phyloP scores from a whole-genome alignment of 1,140 invertebrate species.

The Aphelenchoides fujianensis region DNA sequence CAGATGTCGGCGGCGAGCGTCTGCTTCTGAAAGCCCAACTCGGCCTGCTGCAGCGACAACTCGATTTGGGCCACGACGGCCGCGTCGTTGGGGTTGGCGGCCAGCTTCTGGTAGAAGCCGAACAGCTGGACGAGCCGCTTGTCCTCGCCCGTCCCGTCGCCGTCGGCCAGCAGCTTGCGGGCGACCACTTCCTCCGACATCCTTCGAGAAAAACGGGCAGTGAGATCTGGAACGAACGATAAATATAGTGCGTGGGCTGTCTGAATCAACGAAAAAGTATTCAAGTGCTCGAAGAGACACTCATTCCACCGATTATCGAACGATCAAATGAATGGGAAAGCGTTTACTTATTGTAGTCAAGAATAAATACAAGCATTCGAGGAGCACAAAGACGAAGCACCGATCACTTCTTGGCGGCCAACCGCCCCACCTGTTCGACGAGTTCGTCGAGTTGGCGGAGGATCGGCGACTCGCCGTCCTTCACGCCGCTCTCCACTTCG shows the following conservation, averaged over 20 bases:
- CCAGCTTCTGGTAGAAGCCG: slow-evolving; percentile 18
- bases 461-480: too few relatives aligned
- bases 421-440: too few relatives aligned
- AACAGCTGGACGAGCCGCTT: slow-evolving; percentile 38
- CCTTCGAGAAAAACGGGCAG: too few relatives aligned
- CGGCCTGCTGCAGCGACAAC: slow-evolving; percentile 33
- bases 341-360: too few relatives aligned
- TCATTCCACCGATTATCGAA: too few relatives aligned
- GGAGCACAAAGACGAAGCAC: too few relatives aligned
- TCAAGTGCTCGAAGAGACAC: too few relatives aligned
- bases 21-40: slow-evolving; percentile 37
- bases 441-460: too few relatives aligned
- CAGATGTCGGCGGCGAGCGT: slow-evolving; percentile 11
- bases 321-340: too few relatives aligned
- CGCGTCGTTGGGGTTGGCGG: slow-evolving; percentile 25
- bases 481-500: slow-evolving; percentile 59
- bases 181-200: slow-evolving; percentile 42
- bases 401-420: too few relatives aligned
- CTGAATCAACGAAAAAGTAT: background rate
- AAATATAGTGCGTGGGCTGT: background rate
- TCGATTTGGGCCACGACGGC: slow-evolving; percentile 26
- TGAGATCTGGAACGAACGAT: background rate
- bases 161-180: slow-evolving; percentile 45
- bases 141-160: slow-evolving; percentile 47
- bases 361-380: too few relatives aligned